phyloP scores from a whole-genome alignment of 2,888 invertebrate species.

The Lithosia quadra region DNA sequence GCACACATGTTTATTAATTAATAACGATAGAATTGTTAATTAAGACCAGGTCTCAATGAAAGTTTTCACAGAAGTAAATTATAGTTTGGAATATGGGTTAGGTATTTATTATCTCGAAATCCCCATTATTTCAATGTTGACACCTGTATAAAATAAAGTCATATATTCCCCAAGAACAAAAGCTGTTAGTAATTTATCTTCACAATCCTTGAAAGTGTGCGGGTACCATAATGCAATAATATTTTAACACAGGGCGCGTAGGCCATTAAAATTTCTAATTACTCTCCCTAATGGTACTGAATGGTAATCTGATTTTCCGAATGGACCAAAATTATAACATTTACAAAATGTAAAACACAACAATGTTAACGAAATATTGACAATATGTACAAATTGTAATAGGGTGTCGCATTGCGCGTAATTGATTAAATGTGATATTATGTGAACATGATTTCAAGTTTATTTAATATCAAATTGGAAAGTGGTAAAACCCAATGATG shows the following conservation, averaged over 20 bases:
- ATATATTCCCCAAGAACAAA: conserved; percentile 4
- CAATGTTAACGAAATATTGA: conserved; percentile 13
- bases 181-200: conserved; percentile 3
- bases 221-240: conserved; percentile 22
- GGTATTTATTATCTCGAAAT: too few species aligned
- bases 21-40: too few species aligned
- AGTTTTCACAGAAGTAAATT: too few species aligned
- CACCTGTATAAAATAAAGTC: conserved; percentile 1
- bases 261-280: conserved; percentile 32
- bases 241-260: conserved; percentile 20
- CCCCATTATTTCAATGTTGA: not conserved
- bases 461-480: not conserved
- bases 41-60: too few species aligned
- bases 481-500: not conserved
- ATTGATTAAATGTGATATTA: not conserved
- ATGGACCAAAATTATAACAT: conserved; percentile 23
- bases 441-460: not conserved
- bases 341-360: conserved; percentile 15
- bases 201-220: not conserved
- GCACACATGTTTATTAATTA: too few species aligned
- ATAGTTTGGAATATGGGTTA: too few species aligned
- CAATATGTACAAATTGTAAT: conserved; percentile 10
- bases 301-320: conserved; percentile 29
- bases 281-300: conserved; percentile 25
- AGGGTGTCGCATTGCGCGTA: not conserved